phyloP scores from a whole-genome alignment of 2,888 invertebrate genomes.

The Melanostoma scalare region DNA sequence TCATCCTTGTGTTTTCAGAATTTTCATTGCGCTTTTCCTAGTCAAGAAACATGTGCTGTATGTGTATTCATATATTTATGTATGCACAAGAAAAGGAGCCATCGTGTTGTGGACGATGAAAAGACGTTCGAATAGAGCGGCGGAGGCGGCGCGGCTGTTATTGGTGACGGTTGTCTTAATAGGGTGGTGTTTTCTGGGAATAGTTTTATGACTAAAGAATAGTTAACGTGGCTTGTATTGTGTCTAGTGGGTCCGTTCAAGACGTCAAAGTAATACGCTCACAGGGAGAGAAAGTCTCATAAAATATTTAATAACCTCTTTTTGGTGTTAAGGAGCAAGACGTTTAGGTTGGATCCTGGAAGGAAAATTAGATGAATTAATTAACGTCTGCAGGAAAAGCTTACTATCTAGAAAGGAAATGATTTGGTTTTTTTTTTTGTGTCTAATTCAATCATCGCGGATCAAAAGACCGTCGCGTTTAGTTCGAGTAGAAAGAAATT shows the following conservation, averaged over 20 bases:
- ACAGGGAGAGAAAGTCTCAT: conserved; percentile 19
- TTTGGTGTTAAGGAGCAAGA: background rate
- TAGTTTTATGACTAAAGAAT: background rate
- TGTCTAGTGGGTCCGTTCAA: conserved; percentile 17
- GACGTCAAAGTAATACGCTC: conserved; percentile 13
- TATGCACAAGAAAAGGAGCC: conserved; percentile 21
- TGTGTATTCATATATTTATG: background rate
- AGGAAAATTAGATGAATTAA: background rate
- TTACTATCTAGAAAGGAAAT: too few relatives aligned
- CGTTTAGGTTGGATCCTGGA: background rate
- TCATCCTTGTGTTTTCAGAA: conserved; percentile 39
- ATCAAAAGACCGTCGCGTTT: too few relatives aligned
- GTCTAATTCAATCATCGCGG: too few relatives aligned
- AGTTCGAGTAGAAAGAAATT: too few relatives aligned
- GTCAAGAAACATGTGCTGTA: background rate
- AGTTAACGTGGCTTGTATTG: conserved; percentile 6
- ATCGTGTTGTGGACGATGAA: background rate
- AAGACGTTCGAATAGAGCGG: background rate
- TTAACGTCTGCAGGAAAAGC: background rate
- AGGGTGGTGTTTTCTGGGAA: conserved; percentile 7
- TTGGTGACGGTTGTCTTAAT: background rate
- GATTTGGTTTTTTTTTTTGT: too few relatives aligned
- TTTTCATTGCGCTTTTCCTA: conserved; percentile 30
- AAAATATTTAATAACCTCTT: conserved; percentile 21
- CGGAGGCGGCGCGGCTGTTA: background rate